Conservation (phyloP, 23 tunicate genomes). For the Clavelina lepadiformis region DNA sequence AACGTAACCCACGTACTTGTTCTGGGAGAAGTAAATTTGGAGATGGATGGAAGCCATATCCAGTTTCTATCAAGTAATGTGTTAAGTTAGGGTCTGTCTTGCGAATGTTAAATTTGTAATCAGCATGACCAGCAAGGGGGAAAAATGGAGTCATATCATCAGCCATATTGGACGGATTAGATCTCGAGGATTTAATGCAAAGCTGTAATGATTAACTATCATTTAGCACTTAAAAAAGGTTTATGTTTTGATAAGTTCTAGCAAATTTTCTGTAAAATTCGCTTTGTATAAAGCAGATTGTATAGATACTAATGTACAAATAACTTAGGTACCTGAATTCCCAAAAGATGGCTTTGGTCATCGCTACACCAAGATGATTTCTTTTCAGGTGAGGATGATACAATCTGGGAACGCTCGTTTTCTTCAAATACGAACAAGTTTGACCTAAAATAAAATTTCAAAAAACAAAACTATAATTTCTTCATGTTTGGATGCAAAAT, state of each 20-base stretch:
- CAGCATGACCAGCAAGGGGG: conserved; percentile 6
- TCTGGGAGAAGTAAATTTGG: background rate
- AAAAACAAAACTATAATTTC: background rate
- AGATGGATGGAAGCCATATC: background rate
- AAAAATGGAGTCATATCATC: conserved; percentile 13
- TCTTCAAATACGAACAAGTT: conserved; percentile 6
- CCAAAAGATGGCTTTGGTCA: conserved; percentile 4
- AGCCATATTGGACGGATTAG: background rate
- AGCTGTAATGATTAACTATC: background rate
- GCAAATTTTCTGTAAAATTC: no score
- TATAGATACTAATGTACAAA: no score
- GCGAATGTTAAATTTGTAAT: conserved; percentile 8
- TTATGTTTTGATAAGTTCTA: no score
- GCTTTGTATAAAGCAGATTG: no score
- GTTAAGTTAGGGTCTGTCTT: conserved; percentile 12
- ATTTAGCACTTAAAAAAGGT: background rate
- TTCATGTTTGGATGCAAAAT: no score
- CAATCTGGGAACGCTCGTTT: background rate
- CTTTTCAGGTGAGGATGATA: background rate
- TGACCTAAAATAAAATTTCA: conserved; percentile 2
- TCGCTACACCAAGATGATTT: conserved; percentile 8
- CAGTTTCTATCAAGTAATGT: conserved; percentile 13
- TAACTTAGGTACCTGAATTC: conserved; percentile 5
- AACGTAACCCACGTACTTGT: no score
- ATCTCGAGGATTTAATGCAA: conserved; percentile 2